Evolutionary conservation across 2,113 vertebrate species (phyloP).

Genomic region (Arenaria interpres): DNA sequence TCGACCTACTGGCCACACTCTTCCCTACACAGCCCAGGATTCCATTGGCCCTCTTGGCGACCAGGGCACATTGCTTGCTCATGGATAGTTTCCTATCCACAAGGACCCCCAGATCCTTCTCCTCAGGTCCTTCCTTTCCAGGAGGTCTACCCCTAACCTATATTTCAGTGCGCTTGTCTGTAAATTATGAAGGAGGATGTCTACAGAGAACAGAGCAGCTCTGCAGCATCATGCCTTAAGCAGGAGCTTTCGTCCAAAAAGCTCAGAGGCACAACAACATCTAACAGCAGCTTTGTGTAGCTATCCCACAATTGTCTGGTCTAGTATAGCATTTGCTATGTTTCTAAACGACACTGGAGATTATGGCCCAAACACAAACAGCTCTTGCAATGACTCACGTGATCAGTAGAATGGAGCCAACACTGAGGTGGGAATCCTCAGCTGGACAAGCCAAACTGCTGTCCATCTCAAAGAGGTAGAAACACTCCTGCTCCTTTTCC

Average conservation of each 20-base stretch:
- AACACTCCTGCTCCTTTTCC: slow-evolving; percentile 80
- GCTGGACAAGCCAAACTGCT: slow-evolving; percentile 84
- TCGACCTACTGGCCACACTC: no score
- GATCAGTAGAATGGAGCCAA: slow-evolving; percentile 90
- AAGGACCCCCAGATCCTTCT: no score
- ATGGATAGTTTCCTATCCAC: no score
- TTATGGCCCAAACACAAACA: background rate
- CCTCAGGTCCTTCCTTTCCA: no score
- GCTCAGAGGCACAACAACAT: background rate
- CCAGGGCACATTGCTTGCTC: no score
- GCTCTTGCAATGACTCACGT: slow-evolving; percentile 79
- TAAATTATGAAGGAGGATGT: background rate
- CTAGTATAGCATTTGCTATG: background rate
- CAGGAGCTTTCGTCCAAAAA: background rate
- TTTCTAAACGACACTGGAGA: background rate
- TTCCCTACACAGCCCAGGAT: no score
- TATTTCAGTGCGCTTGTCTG: background rate
- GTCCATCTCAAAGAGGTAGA: slow-evolving; percentile 94
- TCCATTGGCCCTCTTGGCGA: no score
- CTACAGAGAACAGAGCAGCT: background rate
- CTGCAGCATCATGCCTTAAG: background rate
- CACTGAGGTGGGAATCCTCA: slow-evolving; percentile 80
- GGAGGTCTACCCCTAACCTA: no score
- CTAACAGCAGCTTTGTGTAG: background rate
- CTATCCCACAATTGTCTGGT: background rate